A percentile compares a stretch with the other conserved stretches of the same genome.
Conservation (phyloP, 2,113 vertebrate genomes). For the Rhynchomys soricoides region DNA sequence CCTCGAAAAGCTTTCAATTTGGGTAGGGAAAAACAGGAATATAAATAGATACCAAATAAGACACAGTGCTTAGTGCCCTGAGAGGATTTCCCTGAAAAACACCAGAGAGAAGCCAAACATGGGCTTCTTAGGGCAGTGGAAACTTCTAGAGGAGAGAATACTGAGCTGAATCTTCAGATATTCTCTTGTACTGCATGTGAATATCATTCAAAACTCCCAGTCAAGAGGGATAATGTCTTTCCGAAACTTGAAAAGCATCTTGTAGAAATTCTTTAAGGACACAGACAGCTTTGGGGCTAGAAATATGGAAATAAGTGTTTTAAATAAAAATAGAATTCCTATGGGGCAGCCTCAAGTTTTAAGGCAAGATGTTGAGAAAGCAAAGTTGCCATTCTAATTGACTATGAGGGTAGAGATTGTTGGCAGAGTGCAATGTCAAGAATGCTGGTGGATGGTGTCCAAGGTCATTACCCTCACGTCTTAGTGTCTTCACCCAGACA, state of each 20-base stretch:
- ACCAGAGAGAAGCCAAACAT: background rate
- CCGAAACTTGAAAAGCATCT: background rate
- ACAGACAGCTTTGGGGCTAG: background rate
- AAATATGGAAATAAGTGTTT: background rate
- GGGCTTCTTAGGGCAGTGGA: background rate
- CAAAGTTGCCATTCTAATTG: background rate
- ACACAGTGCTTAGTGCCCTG: background rate
- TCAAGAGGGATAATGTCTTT: background rate
- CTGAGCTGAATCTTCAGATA: background rate
- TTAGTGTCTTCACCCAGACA: background rate
- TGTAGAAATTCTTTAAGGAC: background rate
- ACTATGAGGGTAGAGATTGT: background rate
- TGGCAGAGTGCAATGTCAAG: background rate
- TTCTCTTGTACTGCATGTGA: background rate
- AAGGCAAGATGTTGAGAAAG: background rate
- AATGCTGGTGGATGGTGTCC: background rate
- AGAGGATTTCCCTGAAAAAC: background rate
- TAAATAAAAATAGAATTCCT: background rate
- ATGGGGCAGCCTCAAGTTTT: background rate
- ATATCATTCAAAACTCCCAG: background rate
- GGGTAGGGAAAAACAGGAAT: background rate
- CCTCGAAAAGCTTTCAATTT: background rate
- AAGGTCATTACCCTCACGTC: background rate
- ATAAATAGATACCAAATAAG: background rate
- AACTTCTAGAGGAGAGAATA: background rate